These are phyloP conservation scores for Oryctolagus cuniculus DNA, from an alignment of 2,113 vertebrate species.

Conservation along the genomic window DNA sequence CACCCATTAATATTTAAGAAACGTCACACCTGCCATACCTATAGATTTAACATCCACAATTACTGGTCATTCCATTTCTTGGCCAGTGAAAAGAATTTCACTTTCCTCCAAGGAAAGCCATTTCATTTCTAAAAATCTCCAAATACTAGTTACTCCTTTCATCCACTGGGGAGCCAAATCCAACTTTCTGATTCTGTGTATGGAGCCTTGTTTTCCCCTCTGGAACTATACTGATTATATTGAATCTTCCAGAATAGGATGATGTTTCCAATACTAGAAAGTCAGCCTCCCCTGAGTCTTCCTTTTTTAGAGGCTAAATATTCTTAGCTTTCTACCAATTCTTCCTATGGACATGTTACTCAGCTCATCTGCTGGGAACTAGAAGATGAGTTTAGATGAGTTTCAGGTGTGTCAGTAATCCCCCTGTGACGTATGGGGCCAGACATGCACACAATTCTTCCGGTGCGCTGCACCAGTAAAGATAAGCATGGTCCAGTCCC, in stretches of 20 bases:
- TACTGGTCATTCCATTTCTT: background rate
- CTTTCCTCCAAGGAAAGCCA: slow-evolving; percentile 19
- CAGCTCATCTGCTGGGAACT: background rate
- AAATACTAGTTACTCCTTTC: background rate
- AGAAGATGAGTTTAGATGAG: background rate
- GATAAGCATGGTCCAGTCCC: background rate
- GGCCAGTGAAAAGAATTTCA: background rate
- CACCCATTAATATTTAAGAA: background rate
- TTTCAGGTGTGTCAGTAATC: background rate
- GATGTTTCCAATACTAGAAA: background rate
- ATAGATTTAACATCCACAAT: background rate
- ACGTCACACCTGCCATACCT: background rate
- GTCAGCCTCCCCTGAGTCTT: background rate
- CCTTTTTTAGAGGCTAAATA: background rate
- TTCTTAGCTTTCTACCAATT: background rate
- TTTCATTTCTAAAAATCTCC: background rate
- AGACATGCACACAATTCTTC: background rate
- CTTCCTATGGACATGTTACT: background rate
- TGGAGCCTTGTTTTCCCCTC: background rate
- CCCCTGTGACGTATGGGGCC: background rate
- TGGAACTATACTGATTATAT: background rate
- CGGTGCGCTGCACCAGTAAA: background rate
- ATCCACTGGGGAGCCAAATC: background rate
- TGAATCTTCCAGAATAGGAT: background rate
- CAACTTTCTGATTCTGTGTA: background rate